These are phyloP conservation scores for Phataginus tetradactyla DNA, from an alignment of 2,797 vertebrate species.

Conservation along the genomic window DNA sequence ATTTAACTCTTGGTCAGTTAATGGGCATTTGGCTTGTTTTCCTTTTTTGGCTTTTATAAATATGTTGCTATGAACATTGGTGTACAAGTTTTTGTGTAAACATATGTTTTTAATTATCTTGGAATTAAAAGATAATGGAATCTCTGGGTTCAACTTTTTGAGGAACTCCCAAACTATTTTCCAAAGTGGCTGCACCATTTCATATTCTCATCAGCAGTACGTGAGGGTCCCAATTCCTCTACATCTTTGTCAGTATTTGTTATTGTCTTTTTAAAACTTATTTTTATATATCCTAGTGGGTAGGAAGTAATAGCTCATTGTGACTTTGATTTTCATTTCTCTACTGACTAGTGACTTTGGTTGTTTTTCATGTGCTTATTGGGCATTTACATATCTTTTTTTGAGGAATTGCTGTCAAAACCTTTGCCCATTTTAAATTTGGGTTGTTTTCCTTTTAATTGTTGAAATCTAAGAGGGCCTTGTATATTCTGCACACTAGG, in stretches of 20 bases:
- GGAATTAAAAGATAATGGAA: not conserved
- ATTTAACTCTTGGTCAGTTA: not conserved
- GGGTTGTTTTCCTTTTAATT: not conserved
- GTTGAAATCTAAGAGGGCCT: not conserved
- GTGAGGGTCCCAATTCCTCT: not conserved
- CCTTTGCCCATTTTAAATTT: not conserved
- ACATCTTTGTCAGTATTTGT: not conserved
- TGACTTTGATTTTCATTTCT: not conserved
- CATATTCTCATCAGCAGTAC: not conserved
- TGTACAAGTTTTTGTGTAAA: not conserved
- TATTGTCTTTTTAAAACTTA: not conserved
- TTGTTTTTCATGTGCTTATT: not conserved
- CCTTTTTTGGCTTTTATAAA: not conserved
- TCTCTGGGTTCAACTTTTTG: not conserved
- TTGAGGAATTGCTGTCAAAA: not conserved
- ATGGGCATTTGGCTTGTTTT: not conserved
- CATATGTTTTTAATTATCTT: not conserved
- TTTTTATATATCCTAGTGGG: not conserved
- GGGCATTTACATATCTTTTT: not conserved
- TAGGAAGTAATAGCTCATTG: not conserved
- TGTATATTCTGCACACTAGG: not conserved
- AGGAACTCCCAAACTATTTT: not conserved
- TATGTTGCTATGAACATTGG: not conserved
- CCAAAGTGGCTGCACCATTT: not conserved
- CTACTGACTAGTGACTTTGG: not conserved